Percentiles rank a stretch among this genome's conserved stretches.
phyloP scores from a whole-genome alignment of 1,140 invertebrate genomes.

The Schmidtea mediterranea region DNA sequence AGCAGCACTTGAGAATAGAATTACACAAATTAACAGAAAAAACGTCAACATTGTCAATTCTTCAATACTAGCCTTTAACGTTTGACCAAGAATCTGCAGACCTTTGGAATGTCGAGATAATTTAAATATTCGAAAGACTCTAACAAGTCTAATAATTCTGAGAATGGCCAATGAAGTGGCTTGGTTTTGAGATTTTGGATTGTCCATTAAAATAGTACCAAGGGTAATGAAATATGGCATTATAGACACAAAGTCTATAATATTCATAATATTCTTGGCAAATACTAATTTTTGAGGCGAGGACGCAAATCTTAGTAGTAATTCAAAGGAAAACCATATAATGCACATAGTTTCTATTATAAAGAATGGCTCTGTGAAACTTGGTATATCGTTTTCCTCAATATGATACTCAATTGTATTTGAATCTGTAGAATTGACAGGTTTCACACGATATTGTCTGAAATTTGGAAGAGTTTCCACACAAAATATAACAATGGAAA shows the following conservation, averaged over 20 bases:
- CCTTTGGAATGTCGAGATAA: too few species aligned
- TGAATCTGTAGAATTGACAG: background rate
- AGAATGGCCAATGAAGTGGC: slow-evolving; percentile 17
- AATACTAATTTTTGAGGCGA: slow-evolving; percentile 26
- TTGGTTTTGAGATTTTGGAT: slow-evolving; percentile 56
- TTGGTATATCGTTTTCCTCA: background rate
- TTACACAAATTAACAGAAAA: slow-evolving; percentile 40
- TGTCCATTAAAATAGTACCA: slow-evolving; percentile 30
- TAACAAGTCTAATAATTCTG: slow-evolving; percentile 9
- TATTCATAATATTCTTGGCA: slow-evolving; percentile 63
- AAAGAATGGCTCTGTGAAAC: slow-evolving; percentile 14
- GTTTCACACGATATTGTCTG: slow-evolving; percentile 51
- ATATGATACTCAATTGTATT: background rate
- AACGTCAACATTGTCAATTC: slow-evolving; percentile 91
- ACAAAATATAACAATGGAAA: slow-evolving; percentile 23
- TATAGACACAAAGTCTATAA: slow-evolving; percentile 89
- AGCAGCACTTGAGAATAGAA: slow-evolving; percentile 9
- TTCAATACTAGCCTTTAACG: slow-evolving; percentile 85
- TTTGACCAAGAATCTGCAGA: slow-evolving; percentile 24
- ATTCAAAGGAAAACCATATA: slow-evolving; percentile 24
- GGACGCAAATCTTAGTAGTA: slow-evolving; percentile 15
- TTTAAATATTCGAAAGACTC: too few species aligned
- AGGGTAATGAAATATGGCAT: slow-evolving; percentile 97
- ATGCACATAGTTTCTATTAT: slow-evolving; percentile 26
- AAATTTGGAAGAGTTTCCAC: slow-evolving; percentile 41